Evolutionary conservation across 2,113 vertebrate genomes (phyloP).

Genomic region (Paraplagusia blochii): DNA sequence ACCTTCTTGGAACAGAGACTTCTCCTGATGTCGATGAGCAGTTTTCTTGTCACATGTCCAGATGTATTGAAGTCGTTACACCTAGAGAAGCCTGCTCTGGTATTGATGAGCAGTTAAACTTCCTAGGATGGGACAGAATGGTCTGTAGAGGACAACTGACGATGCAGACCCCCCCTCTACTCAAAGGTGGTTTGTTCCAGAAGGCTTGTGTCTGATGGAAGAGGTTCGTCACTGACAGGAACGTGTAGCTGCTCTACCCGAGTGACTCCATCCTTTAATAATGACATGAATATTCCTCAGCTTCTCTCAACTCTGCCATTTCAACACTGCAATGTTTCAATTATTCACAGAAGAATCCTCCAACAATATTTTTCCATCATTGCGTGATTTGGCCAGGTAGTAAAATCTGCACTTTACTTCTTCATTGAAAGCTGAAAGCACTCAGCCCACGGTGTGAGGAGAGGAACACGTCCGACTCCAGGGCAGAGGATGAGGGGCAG

Average conservation of each 20-base stretch:
- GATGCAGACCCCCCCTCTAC: too few relatives aligned
- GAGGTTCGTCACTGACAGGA: neutral
- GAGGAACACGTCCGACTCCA: slow-evolving; percentile 62
- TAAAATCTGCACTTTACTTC: slow-evolving; percentile 52
- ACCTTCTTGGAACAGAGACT: too few relatives aligned
- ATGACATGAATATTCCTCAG: slow-evolving; percentile 74
- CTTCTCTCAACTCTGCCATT: slow-evolving; percentile 59
- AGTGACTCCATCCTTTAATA: slow-evolving; percentile 65
- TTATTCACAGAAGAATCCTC: slow-evolving; percentile 74
- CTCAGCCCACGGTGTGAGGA: slow-evolving; percentile 63
- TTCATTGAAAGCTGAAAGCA: slow-evolving; percentile 62
- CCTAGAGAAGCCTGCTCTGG: too few relatives aligned
- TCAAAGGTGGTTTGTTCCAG: too few relatives aligned
- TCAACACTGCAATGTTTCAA: slow-evolving; percentile 70
- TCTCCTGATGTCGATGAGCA: too few relatives aligned
- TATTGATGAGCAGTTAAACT: too few relatives aligned
- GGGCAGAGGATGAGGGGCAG: slow-evolving; percentile 46
- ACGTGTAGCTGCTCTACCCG: slow-evolving; percentile 24
- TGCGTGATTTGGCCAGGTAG: slow-evolving; percentile 69
- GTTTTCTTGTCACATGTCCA: too few relatives aligned
- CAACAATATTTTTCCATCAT: slow-evolving; percentile 81
- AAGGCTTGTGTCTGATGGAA: too few relatives aligned
- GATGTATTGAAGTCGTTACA: too few relatives aligned
- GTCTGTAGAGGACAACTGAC: too few relatives aligned
- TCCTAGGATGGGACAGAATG: too few relatives aligned